phyloP scores from a whole-genome alignment of 2,888 invertebrate genomes.

The Norana najaformis region DNA sequence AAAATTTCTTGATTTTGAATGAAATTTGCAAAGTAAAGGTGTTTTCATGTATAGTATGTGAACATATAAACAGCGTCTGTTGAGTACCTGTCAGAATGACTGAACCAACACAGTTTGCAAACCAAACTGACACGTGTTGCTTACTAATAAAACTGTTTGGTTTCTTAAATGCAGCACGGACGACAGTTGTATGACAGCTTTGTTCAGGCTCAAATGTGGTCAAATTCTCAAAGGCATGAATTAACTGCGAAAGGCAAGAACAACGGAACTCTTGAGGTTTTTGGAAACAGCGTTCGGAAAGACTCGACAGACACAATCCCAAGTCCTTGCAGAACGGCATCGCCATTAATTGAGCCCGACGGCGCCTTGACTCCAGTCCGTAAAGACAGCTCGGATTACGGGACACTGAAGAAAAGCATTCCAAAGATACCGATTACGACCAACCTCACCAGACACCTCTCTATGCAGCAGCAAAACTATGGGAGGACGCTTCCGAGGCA shows the following conservation, averaged over 20 bases:
- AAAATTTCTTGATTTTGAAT: too few relatives aligned
- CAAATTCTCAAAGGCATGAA: background rate
- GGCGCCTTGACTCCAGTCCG: background rate
- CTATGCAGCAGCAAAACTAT: slow-evolving; percentile 25
- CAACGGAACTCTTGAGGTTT: background rate
- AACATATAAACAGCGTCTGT: too few relatives aligned
- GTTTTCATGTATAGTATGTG: too few relatives aligned
- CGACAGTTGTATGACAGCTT: slow-evolving; percentile 15
- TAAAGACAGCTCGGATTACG: background rate
- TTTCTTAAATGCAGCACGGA: slow-evolving; percentile 3
- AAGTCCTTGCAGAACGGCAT: background rate
- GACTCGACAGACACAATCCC: background rate
- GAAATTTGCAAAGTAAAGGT: too few relatives aligned
- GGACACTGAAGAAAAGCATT: slow-evolving; percentile 28
- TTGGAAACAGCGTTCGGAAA: background rate
- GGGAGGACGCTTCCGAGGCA: slow-evolving; percentile 14
- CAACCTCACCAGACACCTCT: slow-evolving; percentile 18
- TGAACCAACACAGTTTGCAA: too few relatives aligned
- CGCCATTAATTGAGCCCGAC: background rate
- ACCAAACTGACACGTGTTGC: background rate
- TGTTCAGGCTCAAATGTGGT: background rate
- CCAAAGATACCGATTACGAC: slow-evolving; percentile 30
- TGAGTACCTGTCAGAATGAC: too few relatives aligned
- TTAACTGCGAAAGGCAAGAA: background rate
- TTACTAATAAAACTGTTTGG: background rate